Base-by-base conservation (phyloP, 2,797 vertebrate species). In the Pipistrellus pipistrellus region DNA sequence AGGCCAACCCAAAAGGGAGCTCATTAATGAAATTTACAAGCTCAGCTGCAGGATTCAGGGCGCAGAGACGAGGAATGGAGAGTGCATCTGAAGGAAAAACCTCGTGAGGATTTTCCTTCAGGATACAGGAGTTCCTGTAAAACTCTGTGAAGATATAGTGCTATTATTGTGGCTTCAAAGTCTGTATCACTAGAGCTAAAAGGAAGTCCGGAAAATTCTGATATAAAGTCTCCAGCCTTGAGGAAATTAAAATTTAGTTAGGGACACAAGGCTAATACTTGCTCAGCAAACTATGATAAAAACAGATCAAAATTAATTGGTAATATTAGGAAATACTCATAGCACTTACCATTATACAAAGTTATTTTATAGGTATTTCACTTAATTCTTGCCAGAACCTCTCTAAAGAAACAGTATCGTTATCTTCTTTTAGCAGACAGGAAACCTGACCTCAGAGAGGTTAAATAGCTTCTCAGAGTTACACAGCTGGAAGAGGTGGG, bases 281-380 rank as follows among this genome's bases (percentile, higher is more conserved):
- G 2, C 6, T 44, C 3, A 57, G 15, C 17, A 88, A 90, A 68
- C 91, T 75, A 14, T 15, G 53, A 77, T 77, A 62, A 87, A 95
- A 75, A 59, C n/a, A 68, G 15, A 59, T 78, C 27, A 53, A 86
- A 90, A 46, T 38, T 71, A 27, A 17, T 66, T 76, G 44, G 30
- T 59, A 75, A 71, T 90, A 76, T 91, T 27, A 85, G 57, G 4
- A 44, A 59, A 30, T 94, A 51, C 55, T 73, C 68, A 17, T 53
- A 46, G 35, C n/a, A 92, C 13, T 93, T 64, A 46, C 14, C 17
- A 35, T 80, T 44, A 90, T 88, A 68, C 48, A 82, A 25, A 81
- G n/a, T 88, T 81, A 25, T 84, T 91, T 88, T 82, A 66, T 30
- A 85, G 77, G 57, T 90, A 53, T 57, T 83, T 75, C 13, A 64